These are phyloP conservation scores for Nansenia antarctica DNA, from an alignment of 2,113 vertebrate species.

Conservation along the genomic window DNA sequence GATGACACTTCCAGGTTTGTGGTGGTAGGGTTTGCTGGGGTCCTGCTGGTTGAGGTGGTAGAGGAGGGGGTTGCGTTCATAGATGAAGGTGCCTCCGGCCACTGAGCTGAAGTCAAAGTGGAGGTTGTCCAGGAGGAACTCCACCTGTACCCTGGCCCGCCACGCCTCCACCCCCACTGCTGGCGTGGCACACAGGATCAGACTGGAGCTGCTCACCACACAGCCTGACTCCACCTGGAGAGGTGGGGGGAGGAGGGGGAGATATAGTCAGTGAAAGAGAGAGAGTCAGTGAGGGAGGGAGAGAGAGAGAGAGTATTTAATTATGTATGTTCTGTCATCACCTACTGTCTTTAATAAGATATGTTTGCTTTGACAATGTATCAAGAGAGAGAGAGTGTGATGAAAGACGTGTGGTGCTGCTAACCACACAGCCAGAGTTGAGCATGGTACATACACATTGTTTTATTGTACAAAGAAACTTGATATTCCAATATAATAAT, in stretches of 20 bases:
- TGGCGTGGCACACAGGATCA: slow-evolving; percentile 87
- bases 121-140: slow-evolving; percentile 92
- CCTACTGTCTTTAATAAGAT: too few relatives aligned
- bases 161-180: slow-evolving; percentile 78
- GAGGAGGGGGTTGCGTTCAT: slow-evolving; percentile 86
- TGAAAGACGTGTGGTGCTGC: too few relatives aligned
- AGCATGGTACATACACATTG: too few relatives aligned
- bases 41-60: slow-evolving; percentile 84
- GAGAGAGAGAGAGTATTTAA: neutral
- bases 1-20: slow-evolving; percentile 95
- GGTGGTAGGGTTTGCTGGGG: slow-evolving; percentile 84
- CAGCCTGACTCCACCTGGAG: slow-evolving; percentile 84
- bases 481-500: neutral
- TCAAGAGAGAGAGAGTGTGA: too few relatives aligned
- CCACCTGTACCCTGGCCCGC: slow-evolving; percentile 77
- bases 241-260: neutral
- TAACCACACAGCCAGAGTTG: too few relatives aligned
- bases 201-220: slow-evolving; percentile 82
- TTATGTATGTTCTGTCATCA: too few relatives aligned
- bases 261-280: too few relatives aligned
- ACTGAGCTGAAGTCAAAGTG: slow-evolving; percentile 86
- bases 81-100: slow-evolving; percentile 83
- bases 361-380: too few relatives aligned
- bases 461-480: too few relatives aligned
- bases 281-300: neutral